A percentile compares a stretch with the other conserved stretches of the same genome.
These are phyloP conservation scores for Dasysyrphus albostriatus DNA, from an alignment of 2,888 invertebrate genomes.

Conservation along the genomic window DNA sequence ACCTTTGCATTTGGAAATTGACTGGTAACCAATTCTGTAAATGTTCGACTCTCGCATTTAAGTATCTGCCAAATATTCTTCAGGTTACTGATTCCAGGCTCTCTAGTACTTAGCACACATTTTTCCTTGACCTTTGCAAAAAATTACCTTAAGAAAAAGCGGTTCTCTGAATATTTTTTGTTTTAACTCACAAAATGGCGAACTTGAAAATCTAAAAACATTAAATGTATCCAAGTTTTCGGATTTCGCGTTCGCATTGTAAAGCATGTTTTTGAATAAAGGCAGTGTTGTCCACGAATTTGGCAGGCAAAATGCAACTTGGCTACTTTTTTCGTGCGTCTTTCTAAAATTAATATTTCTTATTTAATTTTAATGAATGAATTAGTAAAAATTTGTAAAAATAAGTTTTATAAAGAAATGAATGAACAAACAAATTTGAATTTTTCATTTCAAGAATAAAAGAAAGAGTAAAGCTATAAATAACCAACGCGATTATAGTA, in stretches of 20 bases:
- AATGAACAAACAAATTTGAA: no score
- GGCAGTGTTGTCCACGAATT: constrained; percentile 92
- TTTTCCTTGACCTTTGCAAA: constrained; percentile 87
- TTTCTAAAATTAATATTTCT: constrained; percentile 84
- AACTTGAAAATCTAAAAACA: constrained; percentile 96
- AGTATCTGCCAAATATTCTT: constrained; percentile 98
- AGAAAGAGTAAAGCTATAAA: no score
- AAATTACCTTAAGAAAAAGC: neutral
- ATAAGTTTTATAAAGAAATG: neutral
- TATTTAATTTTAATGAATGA: constrained; percentile 45
- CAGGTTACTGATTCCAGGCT: constrained; percentile 91
- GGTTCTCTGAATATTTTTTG: neutral
- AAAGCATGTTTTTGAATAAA: constrained; percentile 92
- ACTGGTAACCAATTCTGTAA: constrained; percentile 95
- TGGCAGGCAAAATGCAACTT: constrained; percentile 96
- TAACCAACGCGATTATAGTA: no score
- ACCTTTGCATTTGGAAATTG: constrained; percentile 96
- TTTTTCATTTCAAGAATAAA: no score
- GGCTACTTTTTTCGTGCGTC: constrained; percentile 93
- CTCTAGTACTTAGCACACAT: constrained; percentile 91
- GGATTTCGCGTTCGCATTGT: constrained; percentile 92
- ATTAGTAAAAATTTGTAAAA: neutral
- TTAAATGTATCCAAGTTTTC: constrained; percentile 96
- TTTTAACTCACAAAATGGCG: constrained; percentile 81
- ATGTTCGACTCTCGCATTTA: constrained; percentile 95